phyloP scores from a whole-genome alignment of 2,888 invertebrate genomes.

The Lasioglossum pauxillum region DNA sequence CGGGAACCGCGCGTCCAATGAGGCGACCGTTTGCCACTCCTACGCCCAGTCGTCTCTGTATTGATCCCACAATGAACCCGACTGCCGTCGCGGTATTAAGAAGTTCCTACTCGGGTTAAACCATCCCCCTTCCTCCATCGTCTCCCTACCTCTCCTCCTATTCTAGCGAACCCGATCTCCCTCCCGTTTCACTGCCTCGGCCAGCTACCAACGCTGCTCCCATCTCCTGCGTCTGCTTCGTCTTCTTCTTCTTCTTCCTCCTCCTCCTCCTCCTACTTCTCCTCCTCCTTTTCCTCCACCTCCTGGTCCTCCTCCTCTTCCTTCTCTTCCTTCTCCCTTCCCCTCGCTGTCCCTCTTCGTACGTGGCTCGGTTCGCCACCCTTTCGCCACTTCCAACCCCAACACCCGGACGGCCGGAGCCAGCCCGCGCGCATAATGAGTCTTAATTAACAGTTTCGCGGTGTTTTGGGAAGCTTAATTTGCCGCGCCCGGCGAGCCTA shows the following conservation, averaged over 20 bases:
- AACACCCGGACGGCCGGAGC: constrained; percentile 39
- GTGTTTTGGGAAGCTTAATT: constrained; percentile 83
- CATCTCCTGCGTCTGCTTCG: constrained; percentile 49
- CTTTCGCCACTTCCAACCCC: constrained; percentile 60
- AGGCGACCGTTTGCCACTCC: constrained; percentile 81
- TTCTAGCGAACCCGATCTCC: constrained; percentile 38
- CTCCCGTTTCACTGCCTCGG: constrained; percentile 22
- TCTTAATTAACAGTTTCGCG: constrained; percentile 84
- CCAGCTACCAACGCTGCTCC: constrained; percentile 34
- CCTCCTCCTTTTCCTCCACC: constrained; percentile 17
- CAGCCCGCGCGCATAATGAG: constrained; percentile 80
- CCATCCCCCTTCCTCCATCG: constrained; percentile 70
- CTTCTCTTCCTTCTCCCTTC: constrained; percentile 27
- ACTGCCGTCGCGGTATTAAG: constrained; percentile 77
- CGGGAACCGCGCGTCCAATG: constrained; percentile 79
- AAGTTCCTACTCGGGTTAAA: constrained; percentile 76
- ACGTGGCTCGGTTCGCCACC: constrained; percentile 62
- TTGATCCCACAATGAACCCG: constrained; percentile 84
- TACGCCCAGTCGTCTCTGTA: constrained; percentile 79
- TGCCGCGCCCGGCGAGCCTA: constrained; percentile 62
- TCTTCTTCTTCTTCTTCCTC: constrained; percentile 14
- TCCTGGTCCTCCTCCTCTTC: constrained; percentile 20
- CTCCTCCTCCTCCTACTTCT: constrained; percentile 10
- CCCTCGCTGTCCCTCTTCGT: constrained; percentile 20
- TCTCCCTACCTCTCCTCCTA: constrained; percentile 15